Conservation (phyloP, 2,113 vertebrate genomes). For the human region DNA sequence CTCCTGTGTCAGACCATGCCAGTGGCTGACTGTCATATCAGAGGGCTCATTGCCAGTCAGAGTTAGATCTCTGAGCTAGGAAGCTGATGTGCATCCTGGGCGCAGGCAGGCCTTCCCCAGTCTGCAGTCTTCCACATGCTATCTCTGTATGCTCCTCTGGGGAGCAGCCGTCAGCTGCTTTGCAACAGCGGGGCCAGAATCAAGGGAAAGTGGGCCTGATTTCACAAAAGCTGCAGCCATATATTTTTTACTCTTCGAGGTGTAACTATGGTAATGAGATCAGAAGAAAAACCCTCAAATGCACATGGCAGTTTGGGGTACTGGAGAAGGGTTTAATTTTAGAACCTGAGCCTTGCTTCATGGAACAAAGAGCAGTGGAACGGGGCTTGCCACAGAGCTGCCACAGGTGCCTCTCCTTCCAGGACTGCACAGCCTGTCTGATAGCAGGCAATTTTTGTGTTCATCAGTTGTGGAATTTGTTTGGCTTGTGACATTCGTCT, state of each 20-base stretch:
- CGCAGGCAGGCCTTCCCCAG: accelerated
- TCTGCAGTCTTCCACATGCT: too few relatives aligned
- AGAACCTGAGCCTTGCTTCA: background rate
- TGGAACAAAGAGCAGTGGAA: background rate
- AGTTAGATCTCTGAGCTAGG: background rate
- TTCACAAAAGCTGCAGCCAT: background rate
- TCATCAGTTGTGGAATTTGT: accelerated
- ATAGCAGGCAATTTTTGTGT: background rate
- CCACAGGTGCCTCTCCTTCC: background rate
- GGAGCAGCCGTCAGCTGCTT: background rate
- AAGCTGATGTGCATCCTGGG: background rate
- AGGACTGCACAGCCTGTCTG: background rate
- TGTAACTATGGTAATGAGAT: slow-evolving; percentile 76
- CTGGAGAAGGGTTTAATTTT: slow-evolving; percentile 39
- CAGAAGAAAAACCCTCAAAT: slow-evolving; percentile 21
- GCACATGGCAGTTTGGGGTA: background rate
- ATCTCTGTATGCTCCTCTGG: background rate
- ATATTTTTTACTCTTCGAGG: slow-evolving; percentile 28
- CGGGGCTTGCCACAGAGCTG: background rate
- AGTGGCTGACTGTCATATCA: too few relatives aligned
- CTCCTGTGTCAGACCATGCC: background rate
- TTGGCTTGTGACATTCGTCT: background rate
- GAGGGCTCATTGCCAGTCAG: background rate
- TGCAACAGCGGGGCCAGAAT: background rate
- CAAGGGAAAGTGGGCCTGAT: background rate